Percentiles rank a stretch among this genome's conserved stretches.
phyloP scores from a whole-genome alignment of 2,888 invertebrate species.

The Sminthurides aquaticus region DNA sequence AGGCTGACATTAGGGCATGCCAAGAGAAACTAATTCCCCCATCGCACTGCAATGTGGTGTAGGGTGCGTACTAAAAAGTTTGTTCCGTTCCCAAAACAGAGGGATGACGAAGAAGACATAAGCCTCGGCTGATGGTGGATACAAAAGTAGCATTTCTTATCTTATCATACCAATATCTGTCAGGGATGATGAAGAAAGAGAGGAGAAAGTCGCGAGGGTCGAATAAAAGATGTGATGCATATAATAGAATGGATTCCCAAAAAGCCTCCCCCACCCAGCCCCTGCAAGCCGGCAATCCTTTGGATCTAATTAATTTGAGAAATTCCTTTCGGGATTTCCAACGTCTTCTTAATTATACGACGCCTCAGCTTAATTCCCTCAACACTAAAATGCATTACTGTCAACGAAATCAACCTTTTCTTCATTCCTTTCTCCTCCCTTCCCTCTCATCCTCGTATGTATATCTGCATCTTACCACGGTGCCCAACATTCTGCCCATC shows the following conservation, averaged over 20 bases:
- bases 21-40: no score
- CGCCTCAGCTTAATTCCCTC: conserved; percentile 27
- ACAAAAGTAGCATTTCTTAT: no score
- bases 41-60: no score
- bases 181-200: background rate
- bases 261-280: background rate
- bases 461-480: no score
- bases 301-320: conserved; percentile 32
- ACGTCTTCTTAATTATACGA: conserved; percentile 28
- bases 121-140: no score
- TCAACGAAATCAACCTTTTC: conserved; percentile 24
- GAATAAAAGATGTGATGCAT: background rate
- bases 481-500: background rate
- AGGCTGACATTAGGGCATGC: no score
- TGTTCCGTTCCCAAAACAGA: no score
- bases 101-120: no score
- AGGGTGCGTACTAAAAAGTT: background rate
- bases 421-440: background rate
- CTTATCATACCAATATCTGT: conserved; percentile 4
- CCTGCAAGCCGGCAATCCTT: conserved; percentile 19
- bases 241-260: background rate
- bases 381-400: conserved; percentile 29
- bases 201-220: background rate
- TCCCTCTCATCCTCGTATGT: no score
- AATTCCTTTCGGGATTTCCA: conserved; percentile 27